Conservation (phyloP, 2,888 invertebrate species). For the Tortricodes alternella region DNA sequence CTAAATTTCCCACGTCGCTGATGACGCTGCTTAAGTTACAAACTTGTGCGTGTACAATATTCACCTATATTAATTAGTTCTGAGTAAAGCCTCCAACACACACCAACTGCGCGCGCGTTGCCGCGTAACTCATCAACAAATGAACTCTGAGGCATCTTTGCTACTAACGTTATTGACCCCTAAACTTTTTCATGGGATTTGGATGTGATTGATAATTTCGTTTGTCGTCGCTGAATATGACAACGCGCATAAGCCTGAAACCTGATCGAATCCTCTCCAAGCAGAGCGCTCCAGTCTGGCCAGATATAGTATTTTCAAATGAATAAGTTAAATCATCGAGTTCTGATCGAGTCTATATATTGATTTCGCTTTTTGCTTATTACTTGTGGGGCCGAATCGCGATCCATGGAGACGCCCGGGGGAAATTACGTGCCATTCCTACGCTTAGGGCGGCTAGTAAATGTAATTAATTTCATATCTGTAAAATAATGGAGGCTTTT, state of each 20-base stretch:
- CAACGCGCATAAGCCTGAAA: constrained; percentile 9
- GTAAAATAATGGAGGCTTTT: constrained; percentile 51
- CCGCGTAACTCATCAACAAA: not conserved
- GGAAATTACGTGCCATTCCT: constrained; percentile 67
- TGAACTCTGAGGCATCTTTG: not conserved
- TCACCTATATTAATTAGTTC: constrained; percentile 12
- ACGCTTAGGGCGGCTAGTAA: constrained; percentile 52
- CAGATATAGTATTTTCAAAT: constrained; percentile 17
- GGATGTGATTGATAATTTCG: constrained; percentile 17
- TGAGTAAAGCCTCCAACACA: not conserved
- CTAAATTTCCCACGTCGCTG: constrained; percentile 42
- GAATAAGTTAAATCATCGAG: constrained; percentile 21
- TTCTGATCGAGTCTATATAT: constrained; percentile 25
- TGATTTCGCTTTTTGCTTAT: constrained; percentile 32
- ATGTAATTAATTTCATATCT: constrained; percentile 61
- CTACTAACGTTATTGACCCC: not conserved
- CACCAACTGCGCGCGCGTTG: not conserved
- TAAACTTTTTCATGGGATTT: not conserved
- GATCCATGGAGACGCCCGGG: constrained; percentile 51
- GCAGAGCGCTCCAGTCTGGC: constrained; percentile 7
- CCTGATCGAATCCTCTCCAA: constrained; percentile 10
- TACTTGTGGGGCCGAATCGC: constrained; percentile 33
- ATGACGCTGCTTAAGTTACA: constrained; percentile 39
- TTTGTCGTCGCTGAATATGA: constrained; percentile 6
- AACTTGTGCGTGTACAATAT: constrained; percentile 33